A percentile compares a stretch with the other conserved stretches of the same genome.
Conservation (phyloP, 2,797 vertebrate genomes). For the Melanotaenia boesemani region DNA sequence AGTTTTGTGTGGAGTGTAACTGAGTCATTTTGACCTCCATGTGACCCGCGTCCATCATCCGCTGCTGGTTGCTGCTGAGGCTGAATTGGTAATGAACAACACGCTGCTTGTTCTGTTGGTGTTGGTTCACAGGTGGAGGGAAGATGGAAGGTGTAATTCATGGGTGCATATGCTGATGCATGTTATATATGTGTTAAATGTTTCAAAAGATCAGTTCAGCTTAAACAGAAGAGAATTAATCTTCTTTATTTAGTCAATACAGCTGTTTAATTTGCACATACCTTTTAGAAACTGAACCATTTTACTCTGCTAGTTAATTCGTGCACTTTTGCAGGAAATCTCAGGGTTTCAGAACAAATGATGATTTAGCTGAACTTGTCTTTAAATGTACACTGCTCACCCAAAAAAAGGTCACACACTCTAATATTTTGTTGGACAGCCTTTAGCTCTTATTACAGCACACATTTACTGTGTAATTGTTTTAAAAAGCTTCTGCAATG, state of each 20-base stretch:
- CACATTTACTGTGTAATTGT: too few relatives aligned
- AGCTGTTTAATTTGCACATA: background rate
- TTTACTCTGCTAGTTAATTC: background rate
- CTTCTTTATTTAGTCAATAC: background rate
- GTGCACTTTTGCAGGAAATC: background rate
- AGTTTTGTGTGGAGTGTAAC: slow-evolving; percentile 40
- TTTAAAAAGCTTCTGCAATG: too few relatives aligned
- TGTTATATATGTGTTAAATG: background rate
- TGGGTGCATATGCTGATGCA: slow-evolving; percentile 12
- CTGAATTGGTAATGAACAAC: slow-evolving; percentile 62
- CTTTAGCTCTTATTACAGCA: too few relatives aligned
- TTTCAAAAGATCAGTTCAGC: background rate
- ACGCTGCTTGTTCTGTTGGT: slow-evolving; percentile 17
- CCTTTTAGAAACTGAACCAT: too few relatives aligned
- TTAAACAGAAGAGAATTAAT: background rate
- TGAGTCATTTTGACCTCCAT: slow-evolving; percentile 14
- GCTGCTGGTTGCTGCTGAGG: slow-evolving; percentile 45
- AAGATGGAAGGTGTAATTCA: slow-evolving; percentile 11
- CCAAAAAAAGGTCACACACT: too few relatives aligned
- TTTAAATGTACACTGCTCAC: background rate
- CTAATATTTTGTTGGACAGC: too few relatives aligned
- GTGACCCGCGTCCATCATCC: slow-evolving; percentile 18
- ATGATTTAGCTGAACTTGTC: slow-evolving; percentile 19
- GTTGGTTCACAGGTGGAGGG: slow-evolving; percentile 68
- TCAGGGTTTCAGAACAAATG: background rate